These are phyloP conservation scores for Apotomis betuletana DNA, from an alignment of 2,888 invertebrate species.

Conservation along the genomic window DNA sequence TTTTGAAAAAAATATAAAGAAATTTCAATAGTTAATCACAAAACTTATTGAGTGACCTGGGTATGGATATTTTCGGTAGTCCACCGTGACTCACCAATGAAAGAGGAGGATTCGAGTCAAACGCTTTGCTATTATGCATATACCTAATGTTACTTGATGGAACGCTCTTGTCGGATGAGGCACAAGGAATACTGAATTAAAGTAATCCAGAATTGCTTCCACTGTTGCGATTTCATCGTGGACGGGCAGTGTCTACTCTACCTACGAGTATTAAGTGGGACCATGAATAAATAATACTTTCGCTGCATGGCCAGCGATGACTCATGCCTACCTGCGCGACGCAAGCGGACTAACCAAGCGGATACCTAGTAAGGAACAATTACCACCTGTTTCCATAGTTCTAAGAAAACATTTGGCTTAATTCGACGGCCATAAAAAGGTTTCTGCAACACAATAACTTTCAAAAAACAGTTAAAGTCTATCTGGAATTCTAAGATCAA, in stretches of 20 bases:
- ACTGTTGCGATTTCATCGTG: not conserved
- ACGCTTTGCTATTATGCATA: too few species aligned
- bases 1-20: too few species aligned
- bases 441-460: not conserved
- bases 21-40: too few species aligned
- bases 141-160: too few species aligned
- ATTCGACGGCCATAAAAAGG: not conserved
- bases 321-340: constrained; percentile 50
- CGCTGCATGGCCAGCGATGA: constrained; percentile 59
- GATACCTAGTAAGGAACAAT: constrained; percentile 16
- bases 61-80: too few species aligned
- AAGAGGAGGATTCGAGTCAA: too few species aligned
- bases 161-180: too few species aligned
- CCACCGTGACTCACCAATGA: too few species aligned
- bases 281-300: constrained; percentile 24
- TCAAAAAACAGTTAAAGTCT: not conserved
- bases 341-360: not conserved
- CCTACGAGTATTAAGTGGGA: constrained; percentile 12
- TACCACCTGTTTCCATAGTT: constrained; percentile 20
- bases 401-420: constrained; percentile 1
- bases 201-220: not conserved
- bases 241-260: not conserved
- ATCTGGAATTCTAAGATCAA: too few species aligned
- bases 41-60: too few species aligned
- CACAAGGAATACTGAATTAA: not conserved